phyloP scores from a whole-genome alignment of 2,113 vertebrate genomes.

The Solenodon paradoxus region DNA sequence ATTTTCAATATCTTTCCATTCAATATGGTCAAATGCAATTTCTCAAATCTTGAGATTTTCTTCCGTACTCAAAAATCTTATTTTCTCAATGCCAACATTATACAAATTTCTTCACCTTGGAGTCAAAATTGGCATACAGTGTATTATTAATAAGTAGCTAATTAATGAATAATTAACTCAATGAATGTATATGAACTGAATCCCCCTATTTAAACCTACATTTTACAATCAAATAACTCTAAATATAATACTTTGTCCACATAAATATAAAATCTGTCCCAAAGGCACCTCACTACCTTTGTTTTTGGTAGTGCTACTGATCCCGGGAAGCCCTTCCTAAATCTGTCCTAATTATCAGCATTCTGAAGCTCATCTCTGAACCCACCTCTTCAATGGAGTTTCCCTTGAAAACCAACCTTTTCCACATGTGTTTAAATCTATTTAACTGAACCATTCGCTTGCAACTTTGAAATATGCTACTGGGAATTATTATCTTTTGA shows the following conservation, averaged over 20 bases:
- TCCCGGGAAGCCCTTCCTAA: not conserved
- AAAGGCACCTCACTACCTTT: not conserved
- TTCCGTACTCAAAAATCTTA: not conserved
- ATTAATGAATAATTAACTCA: not conserved
- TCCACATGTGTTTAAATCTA: conserved; percentile 24
- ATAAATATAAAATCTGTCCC: not conserved
- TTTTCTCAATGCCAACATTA: not conserved
- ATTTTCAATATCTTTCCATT: not conserved
- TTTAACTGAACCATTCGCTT: not conserved
- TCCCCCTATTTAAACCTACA: not conserved
- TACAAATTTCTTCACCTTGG: not conserved
- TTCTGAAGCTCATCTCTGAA: not conserved
- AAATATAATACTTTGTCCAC: not conserved
- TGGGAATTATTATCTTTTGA: conserved; percentile 54
- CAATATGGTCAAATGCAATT: not conserved
- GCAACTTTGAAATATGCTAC: not conserved
- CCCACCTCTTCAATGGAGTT: not conserved
- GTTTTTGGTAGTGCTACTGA: not conserved
- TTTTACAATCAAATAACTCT: not conserved
- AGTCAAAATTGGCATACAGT: not conserved
- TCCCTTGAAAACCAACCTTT: not conserved
- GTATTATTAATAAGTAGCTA: not conserved
- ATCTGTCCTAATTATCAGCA: not conserved
- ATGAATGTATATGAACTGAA: not conserved
- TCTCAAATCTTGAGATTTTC: not conserved